Base-by-base conservation (phyloP, 2,888 invertebrate species). In the Fragum whitleyi region DNA sequence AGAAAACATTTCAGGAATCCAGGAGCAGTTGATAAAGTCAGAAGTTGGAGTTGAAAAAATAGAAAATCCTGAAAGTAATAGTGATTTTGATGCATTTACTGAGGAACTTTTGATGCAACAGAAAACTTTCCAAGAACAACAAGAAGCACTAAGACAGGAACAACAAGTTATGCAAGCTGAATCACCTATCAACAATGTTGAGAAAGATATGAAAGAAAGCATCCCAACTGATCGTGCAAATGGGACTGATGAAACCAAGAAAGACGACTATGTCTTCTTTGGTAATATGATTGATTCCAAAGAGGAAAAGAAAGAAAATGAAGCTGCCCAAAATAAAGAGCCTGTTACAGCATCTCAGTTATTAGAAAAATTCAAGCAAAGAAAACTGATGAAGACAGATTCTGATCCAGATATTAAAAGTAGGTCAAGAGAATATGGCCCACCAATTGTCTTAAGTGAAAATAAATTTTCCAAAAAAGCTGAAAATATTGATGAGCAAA, bases 351-450 rank as follows among this genome's bases (percentile, higher is more conserved):
- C 83, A 39, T 80, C 82, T 21, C 85, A 85, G 55, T 70, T 85
- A 9, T 71, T 85, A 23, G 81, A 85, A 59, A 85, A 85, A 47
- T 85, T 85, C 61, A 85, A 85, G 62, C 74, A 79, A 29, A 83
- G 77, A 67, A 72, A 77, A 39, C 26, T 72, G 6, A 70, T 74
- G 23, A 77, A 68, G 23, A 51, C 51, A 53, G 81, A 83, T 21
- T 61, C 72, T 23, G 67, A 77, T 29, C 51, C 72, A 57, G 76
- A 77, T 9, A 26, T 75, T n/a, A 47, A 47, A 47, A n/a, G 3
- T 3, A 14, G 14, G 14, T 14, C 47, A 19, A 47, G 16, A n/a
- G 19, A 19, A 19, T 36, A 36, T n/a, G 7, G 14, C 19, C 47
- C 47, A 19, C 47, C 47, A 2, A 47, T 47, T 47, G 47, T 47